Evolutionary conservation across 2,797 vertebrate genomes (phyloP), one percentile per base, ranked within the genome.

Genomic region (Cirrhinus mrigala): DNA sequence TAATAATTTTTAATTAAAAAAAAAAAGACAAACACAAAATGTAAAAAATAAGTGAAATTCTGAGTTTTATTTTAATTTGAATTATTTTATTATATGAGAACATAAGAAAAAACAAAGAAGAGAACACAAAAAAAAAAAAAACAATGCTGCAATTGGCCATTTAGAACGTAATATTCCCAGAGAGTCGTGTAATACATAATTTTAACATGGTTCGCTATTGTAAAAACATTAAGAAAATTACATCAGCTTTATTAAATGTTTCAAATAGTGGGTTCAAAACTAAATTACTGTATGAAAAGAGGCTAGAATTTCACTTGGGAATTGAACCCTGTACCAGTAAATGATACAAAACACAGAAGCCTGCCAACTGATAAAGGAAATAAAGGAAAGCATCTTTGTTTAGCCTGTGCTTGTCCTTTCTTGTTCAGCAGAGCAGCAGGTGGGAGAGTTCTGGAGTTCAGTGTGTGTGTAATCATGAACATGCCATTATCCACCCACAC

Each of bases 361-460:
- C 76, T 33, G 80, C 74, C 82, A 88, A 90, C 24, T 18, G 40
- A 74, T 89, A 37, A 37, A 37, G 33, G 87, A 92, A 87, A 88
- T 88, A 90, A 85, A 64, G 62, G 60, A 92, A 89, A 93, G 91
- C 27, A 68, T 86, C 88, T 92, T 90, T 92, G 90, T 91, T 89
- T 56, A 79, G 40, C 29, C 77, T 52, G 11, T 66, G 37, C 37
- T 24, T n/a, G 68, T 75, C 75, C 76, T 60, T 74, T 82, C 79
- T 90, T 89, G 87, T 84, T 91, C 90, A 88, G 68, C 87, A 85
- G 22, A 89, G 84, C 76, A 84, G 89, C 85, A 87, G 87, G 80
- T 85, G 90, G 84, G 89, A 91, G 90, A 86, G 89, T 92, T 92
- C 86, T 90, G 82, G 87, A 91, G 79, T 90, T 90, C 60, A 81